Evolutionary conservation across 2,888 invertebrate species (phyloP).

Genomic region (Ormyrus labotus): DNA sequence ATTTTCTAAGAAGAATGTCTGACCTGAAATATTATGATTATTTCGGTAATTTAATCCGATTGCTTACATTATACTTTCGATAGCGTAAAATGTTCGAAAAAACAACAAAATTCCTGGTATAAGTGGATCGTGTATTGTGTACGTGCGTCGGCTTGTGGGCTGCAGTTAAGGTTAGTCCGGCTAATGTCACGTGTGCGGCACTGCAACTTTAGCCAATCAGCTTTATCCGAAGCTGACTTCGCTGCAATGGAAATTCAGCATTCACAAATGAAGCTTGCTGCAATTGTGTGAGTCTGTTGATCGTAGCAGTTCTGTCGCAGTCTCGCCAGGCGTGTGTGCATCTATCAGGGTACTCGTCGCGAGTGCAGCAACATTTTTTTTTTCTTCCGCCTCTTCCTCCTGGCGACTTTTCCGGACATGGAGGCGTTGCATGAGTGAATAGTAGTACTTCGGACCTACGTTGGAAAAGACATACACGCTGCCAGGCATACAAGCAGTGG

Average conservation of each 20-base stretch:
- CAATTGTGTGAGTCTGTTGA: constrained; percentile 9
- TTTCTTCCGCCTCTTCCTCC: not conserved
- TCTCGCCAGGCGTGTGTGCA: not conserved
- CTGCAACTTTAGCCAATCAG: not conserved
- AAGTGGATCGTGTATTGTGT: too few relatives aligned
- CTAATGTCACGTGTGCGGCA: not conserved
- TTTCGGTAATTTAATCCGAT: too few relatives aligned
- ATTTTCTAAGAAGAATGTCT: too few relatives aligned
- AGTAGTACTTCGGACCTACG: too few relatives aligned
- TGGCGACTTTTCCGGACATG: not conserved
- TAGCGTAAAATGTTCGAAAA: too few relatives aligned
- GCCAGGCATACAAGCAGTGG: not conserved
- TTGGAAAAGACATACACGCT: not conserved
- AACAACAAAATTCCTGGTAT: too few relatives aligned
- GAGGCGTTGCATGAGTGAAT: too few relatives aligned
- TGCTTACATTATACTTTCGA: too few relatives aligned
- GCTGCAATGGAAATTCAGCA: constrained; percentile 15
- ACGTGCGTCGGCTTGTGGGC: too few relatives aligned
- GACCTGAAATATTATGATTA: too few relatives aligned
- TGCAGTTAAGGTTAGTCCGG: too few relatives aligned
- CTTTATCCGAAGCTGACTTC: not conserved
- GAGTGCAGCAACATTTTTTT: constrained; percentile 14
- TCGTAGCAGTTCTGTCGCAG: not conserved
- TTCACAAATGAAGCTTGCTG: not conserved
- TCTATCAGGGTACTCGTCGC: not conserved